Base-by-base conservation (phyloP, 2,888 invertebrate genomes). In the Trichopoda pennipes region DNA sequence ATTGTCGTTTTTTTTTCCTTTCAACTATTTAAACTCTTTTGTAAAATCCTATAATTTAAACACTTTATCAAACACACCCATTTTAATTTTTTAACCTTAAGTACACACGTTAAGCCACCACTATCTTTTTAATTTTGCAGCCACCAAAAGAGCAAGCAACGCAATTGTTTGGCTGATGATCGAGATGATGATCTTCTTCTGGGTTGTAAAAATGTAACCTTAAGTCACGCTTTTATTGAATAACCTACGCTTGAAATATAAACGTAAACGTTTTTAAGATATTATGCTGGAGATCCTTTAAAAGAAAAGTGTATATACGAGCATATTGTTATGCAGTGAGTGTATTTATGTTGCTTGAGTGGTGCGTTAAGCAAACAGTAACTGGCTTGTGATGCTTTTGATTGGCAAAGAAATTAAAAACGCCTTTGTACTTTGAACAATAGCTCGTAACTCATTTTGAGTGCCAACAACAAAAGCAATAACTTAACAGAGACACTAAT, bases 21-120 rank as follows among this genome's bases (percentile, higher is more conserved):
- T 21, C 53, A 53, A 49, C 16, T 38, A 69, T 85, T 87, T 88
- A 89, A 88, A 89, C 85, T 87, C 86, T 86, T 87, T 56, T 87
- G 87, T 89, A 89, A 89, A 87, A 89, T 87, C 88, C 86, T 88
- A 88, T 89, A 89, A 89, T 89, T 89, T 89, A 87, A 88, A 85
- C 86, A 85, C 84, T 85, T 84, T 81, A 74, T 79, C 79, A 81
- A 79, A 80, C 85, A 85, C 85, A 83, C 85, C 85, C 85, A 84
- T 83, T 73, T 78, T 60, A 51, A 23, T 17, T 28, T 35, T 14
- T 21, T 42, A 38, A 2, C 49, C 17, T 69, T 44, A 23, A 58
- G 42, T 70, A 72, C 51, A 66, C 51, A 23, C 42, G 28, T 49
- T 17, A 10, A 21, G 44, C 21, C 32, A n/a, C 17, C 75, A 64